phyloP scores from a whole-genome alignment of 2,888 invertebrate genomes.

The Pseudococcus jackbeardsleyi region DNA sequence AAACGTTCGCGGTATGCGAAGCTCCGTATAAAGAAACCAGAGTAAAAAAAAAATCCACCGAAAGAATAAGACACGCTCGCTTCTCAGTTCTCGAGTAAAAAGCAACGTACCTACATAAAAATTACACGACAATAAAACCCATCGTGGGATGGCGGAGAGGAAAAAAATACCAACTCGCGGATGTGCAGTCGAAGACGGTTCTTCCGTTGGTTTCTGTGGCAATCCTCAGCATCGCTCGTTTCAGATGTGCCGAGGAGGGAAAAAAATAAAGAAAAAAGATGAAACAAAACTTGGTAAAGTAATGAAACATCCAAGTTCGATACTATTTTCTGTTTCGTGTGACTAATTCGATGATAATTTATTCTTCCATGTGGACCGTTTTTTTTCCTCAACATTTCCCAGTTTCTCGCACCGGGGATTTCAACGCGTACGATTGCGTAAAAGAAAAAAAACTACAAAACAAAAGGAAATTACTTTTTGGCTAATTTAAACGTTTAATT shows the following conservation, averaged over 20 bases:
- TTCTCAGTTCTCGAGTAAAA: not conserved
- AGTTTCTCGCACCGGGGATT: not conserved
- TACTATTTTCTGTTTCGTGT: not conserved
- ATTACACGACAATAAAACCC: slow-evolving; percentile 21
- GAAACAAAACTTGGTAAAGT: not conserved
- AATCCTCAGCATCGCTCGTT: not conserved
- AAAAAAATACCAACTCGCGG: not conserved
- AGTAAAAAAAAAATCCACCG: not conserved
- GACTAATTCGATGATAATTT: slow-evolving; percentile 40
- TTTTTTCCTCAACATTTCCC: not conserved
- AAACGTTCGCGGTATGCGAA: not conserved
- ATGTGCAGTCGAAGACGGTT: not conserved
- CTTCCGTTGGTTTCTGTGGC: not conserved
- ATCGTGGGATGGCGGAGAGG: not conserved
- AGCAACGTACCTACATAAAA: not conserved
- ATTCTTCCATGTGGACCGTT: slow-evolving; percentile 21
- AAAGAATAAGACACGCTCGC: slow-evolving; percentile 23
- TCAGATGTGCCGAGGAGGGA: not conserved
- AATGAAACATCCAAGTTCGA: slow-evolving; percentile 6
- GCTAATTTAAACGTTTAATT: slow-evolving; percentile 35
- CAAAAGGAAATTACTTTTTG: slow-evolving; percentile 37
- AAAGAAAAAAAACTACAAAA: not conserved
- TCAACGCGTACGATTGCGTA: not conserved
- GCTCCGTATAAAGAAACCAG: not conserved
- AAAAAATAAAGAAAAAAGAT: not conserved